Conservation (phyloP, 2,888 invertebrate species). For the Cosmopolites sordidus region DNA sequence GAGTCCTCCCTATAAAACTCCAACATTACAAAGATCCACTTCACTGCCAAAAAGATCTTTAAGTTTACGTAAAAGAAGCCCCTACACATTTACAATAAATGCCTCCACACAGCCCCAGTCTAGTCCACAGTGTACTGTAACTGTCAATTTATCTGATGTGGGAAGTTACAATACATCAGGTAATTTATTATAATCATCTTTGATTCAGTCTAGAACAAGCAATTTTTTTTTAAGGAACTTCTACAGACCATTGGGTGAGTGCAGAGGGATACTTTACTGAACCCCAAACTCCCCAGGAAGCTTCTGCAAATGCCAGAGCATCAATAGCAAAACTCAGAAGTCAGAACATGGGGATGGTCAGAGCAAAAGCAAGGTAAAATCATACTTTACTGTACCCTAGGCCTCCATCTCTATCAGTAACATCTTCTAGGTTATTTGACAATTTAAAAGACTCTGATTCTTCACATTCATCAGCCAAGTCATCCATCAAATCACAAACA, state of each 20-base stretch:
- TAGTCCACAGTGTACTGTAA: slow-evolving; percentile 8
- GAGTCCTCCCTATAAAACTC: slow-evolving; percentile 2
- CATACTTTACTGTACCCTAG: no score
- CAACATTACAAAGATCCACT: slow-evolving; percentile 10
- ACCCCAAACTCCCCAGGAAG: slow-evolving; percentile 50
- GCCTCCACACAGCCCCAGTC: slow-evolving; percentile 2
- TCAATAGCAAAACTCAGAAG: slow-evolving; percentile 68
- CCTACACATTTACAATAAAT: slow-evolving; percentile 3
- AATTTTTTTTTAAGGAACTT: slow-evolving; percentile 13
- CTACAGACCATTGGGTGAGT: slow-evolving; percentile 45
- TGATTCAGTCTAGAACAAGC: background rate
- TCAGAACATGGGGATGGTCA: slow-evolving; percentile 76
- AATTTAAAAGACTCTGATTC: slow-evolving; percentile 40
- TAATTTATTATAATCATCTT: background rate
- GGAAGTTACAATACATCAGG: slow-evolving; percentile 7
- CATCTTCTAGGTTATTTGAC: slow-evolving; percentile 58
- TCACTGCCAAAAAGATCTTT: slow-evolving; percentile 11
- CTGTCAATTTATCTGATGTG: slow-evolving; percentile 8
- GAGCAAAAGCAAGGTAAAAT: slow-evolving; percentile 62
- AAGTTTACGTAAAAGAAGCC: slow-evolving; percentile 5
- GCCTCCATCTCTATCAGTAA: background rate
- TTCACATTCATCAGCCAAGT: slow-evolving; percentile 11
- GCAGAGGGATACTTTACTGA: slow-evolving; percentile 46
- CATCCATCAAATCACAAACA: slow-evolving; percentile 9
- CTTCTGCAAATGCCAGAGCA: slow-evolving; percentile 58